Conservation (phyloP, 2,113 vertebrate species). For the Actenoides lindsayi region DNA sequence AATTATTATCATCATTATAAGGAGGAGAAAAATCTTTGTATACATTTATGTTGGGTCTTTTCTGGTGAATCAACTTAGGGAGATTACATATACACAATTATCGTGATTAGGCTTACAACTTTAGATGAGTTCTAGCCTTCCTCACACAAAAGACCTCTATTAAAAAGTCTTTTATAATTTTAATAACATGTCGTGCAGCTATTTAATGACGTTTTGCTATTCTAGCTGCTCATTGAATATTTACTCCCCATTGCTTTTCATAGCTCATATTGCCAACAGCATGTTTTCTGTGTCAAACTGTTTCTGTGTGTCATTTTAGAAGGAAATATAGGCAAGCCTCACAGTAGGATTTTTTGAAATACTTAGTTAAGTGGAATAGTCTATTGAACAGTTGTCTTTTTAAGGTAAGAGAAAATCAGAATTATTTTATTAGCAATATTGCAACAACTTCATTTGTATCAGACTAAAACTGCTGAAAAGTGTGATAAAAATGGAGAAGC, state of each 20-base stretch:
- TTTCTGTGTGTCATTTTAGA: constrained; percentile 36
- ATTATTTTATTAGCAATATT: not conserved
- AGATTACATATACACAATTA: not conserved
- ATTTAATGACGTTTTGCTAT: constrained; percentile 55
- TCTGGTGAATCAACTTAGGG: not conserved
- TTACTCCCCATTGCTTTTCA: constrained; percentile 53
- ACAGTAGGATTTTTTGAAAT: constrained; percentile 14
- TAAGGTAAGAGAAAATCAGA: not conserved
- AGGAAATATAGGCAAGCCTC: constrained; percentile 28
- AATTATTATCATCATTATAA: not conserved
- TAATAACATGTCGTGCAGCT: constrained; percentile 43
- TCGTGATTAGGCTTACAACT: constrained; percentile 23
- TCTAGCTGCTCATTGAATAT: constrained; percentile 32
- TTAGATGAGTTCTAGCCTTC: constrained; percentile 26
- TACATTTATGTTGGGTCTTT: not conserved
- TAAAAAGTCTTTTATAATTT: constrained; percentile 64
- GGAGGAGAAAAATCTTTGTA: not conserved
- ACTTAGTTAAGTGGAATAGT: constrained; percentile 10
- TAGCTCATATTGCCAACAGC: constrained; percentile 15
- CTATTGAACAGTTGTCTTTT: not conserved
- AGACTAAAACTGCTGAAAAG: not conserved
- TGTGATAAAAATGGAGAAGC: not conserved
- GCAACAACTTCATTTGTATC: not conserved
- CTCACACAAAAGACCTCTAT: constrained; percentile 20
- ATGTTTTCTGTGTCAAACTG: constrained; percentile 38